Evolutionary conservation across 2,888 invertebrate genomes (phyloP).

Genomic region (Acleris cristana): DNA sequence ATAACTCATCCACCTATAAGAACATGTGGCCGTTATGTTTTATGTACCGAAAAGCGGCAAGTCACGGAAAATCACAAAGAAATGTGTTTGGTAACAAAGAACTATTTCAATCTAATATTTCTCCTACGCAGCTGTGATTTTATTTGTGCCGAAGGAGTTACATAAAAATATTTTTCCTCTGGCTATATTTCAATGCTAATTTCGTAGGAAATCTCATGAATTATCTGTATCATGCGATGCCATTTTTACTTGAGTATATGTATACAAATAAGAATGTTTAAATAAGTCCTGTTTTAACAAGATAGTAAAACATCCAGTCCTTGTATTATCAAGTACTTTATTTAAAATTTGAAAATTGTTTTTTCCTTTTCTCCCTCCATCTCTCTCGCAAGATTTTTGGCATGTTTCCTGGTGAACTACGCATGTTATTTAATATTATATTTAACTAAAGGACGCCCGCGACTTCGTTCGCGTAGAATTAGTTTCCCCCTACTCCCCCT

Average conservation of each 20-base stretch:
- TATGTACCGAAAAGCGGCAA: constrained; percentile 44
- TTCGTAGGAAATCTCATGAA: constrained; percentile 10
- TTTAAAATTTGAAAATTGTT: no score
- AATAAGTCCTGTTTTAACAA: no score
- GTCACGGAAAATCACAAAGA: constrained; percentile 38
- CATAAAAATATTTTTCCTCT: constrained; percentile 19
- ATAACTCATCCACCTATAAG: constrained; percentile 28
- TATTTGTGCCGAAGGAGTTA: constrained; percentile 26
- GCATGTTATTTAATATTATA: no score
- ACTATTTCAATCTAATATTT: constrained; percentile 38
- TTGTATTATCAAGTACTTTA: no score
- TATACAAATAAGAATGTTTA: not conserved
- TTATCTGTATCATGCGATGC: not conserved
- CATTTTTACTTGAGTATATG: not conserved
- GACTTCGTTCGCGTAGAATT: no score
- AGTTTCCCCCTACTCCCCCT: no score
- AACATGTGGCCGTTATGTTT: constrained; percentile 53
- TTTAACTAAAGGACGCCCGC: no score
- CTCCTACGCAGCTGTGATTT: constrained; percentile 34
- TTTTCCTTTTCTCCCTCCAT: no score
- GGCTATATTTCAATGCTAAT: constrained; percentile 9
- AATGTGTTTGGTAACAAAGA: constrained; percentile 37
- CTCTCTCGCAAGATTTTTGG: no score
- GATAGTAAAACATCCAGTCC: no score
- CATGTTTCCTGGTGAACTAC: no score